Conservation (phyloP, 1,140 invertebrate species). For the Epicauta chinensis region DNA sequence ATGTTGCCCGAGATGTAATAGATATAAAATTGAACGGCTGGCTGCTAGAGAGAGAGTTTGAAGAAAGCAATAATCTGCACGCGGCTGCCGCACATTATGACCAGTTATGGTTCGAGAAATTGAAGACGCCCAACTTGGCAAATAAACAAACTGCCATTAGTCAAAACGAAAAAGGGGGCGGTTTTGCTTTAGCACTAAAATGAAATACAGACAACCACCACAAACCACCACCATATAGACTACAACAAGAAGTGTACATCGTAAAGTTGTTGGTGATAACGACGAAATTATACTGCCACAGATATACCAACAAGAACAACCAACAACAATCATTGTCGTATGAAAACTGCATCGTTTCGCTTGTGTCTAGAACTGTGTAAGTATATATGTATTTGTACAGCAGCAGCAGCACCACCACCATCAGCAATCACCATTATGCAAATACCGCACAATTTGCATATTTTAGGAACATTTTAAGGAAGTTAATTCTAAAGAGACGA, state of each 20-base stretch:
- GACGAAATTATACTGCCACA: slow-evolving; percentile 28
- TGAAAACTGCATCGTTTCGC: slow-evolving; percentile 20
- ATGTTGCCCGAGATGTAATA: slow-evolving; percentile 15
- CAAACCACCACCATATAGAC: too few relatives aligned
- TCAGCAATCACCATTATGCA: slow-evolving; percentile 34
- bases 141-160: slow-evolving; percentile 32
- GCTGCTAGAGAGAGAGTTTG: not conserved
- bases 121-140: slow-evolving; percentile 17
- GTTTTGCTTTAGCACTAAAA: too few relatives aligned
- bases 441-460: slow-evolving; percentile 33
- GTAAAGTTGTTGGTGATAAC: slow-evolving; percentile 19
- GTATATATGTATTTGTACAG: too few relatives aligned
- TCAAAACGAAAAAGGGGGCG: slow-evolving; percentile 14
- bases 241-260: slow-evolving; percentile 12
- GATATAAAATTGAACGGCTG: slow-evolving; percentile 23
- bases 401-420: too few relatives aligned
- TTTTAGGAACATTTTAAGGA: slow-evolving; percentile 33
- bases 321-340: slow-evolving; percentile 17
- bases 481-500: slow-evolving; percentile 27
- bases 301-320: slow-evolving; percentile 28
- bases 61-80: slow-evolving; percentile 24
- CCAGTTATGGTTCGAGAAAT: slow-evolving; percentile 12
- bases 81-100: slow-evolving; percentile 19
- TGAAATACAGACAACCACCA: too few relatives aligned
- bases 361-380: too few relatives aligned